Conservation (phyloP, 2,888 invertebrate genomes). For the Silvanus unidentatus region DNA sequence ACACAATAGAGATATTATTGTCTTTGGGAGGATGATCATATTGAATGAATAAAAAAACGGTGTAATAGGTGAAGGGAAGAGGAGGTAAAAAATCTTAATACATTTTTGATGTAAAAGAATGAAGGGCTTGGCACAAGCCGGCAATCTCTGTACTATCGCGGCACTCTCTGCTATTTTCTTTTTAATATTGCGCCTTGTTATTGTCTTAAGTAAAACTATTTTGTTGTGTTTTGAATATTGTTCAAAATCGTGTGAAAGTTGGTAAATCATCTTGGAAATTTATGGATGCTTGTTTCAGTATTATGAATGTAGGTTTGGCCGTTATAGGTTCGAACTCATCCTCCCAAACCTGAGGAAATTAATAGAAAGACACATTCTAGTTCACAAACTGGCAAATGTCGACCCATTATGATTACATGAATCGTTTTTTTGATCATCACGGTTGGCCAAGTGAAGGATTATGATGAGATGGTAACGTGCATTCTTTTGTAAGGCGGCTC, state of each 20-base stretch:
- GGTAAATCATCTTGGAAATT: too few species aligned
- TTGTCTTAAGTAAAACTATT: conserved; percentile 5
- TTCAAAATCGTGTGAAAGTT: conserved; percentile 1
- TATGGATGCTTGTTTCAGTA: too few species aligned
- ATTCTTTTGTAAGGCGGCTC: too few species aligned
- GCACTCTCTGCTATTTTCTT: conserved; percentile 1
- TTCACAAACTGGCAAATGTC: conserved; percentile 6
- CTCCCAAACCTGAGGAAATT: not conserved
- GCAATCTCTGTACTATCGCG: not conserved
- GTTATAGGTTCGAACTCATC: not conserved
- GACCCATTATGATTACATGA: too few species aligned
- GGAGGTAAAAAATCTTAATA: too few species aligned
- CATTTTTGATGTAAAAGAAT: not conserved
- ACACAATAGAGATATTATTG: too few species aligned
- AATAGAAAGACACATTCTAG: conserved; percentile 1
- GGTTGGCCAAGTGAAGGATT: too few species aligned
- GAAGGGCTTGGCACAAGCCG: not conserved
- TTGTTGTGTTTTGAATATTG: not conserved
- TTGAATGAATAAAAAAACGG: too few species aligned
- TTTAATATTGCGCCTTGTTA: conserved; percentile 9
- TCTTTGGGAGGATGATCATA: too few species aligned
- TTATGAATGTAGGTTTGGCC: conserved; percentile 1
- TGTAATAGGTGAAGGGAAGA: too few species aligned
- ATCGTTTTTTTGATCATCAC: too few species aligned
- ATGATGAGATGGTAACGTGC: too few species aligned